A percentile compares a stretch with the other conserved stretches of the same genome.
Conservation (phyloP, 92 coral and sea anemone genomes). For the Actinostola sp. region DNA sequence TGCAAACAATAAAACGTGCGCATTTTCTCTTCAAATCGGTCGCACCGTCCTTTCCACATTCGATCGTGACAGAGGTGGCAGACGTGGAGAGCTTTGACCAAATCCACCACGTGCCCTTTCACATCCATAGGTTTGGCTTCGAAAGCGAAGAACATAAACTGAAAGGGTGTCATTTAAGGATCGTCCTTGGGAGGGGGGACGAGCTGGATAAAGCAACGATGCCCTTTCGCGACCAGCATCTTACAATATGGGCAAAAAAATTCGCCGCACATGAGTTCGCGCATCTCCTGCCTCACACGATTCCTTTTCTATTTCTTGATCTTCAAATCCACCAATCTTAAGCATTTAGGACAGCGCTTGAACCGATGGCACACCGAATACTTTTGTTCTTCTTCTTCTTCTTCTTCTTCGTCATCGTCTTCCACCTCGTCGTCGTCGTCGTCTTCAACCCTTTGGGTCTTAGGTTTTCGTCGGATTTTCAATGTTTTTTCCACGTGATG, state of each 20-base stretch:
- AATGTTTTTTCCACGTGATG: too few relatives aligned
- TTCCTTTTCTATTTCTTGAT: not conserved
- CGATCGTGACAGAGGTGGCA: not conserved
- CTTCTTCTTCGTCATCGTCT: not conserved
- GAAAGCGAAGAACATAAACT: not conserved
- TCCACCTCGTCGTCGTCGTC: not conserved
- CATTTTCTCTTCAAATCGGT: not conserved
- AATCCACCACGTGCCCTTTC: slow-evolving; percentile 6
- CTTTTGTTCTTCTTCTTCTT: not conserved
- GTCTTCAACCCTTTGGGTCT: too few relatives aligned
- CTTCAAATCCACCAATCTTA: not conserved
- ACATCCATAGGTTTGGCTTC: not conserved
- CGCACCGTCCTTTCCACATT: not conserved
- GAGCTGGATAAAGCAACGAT: slow-evolving; percentile 2
- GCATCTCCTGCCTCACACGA: not conserved
- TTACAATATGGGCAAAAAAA: not conserved
- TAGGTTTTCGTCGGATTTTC: too few relatives aligned
- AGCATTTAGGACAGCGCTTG: not conserved
- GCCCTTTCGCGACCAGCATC: not conserved
- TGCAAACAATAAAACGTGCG: not conserved
- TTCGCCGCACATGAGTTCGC: not conserved
- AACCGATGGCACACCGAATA: not conserved
- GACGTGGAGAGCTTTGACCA: slow-evolving; percentile 8
- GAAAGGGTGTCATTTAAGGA: not conserved
- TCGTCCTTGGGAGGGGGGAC: not conserved